Conservation (phyloP, 2,888 invertebrate species). For the Meandrusa payeni region DNA sequence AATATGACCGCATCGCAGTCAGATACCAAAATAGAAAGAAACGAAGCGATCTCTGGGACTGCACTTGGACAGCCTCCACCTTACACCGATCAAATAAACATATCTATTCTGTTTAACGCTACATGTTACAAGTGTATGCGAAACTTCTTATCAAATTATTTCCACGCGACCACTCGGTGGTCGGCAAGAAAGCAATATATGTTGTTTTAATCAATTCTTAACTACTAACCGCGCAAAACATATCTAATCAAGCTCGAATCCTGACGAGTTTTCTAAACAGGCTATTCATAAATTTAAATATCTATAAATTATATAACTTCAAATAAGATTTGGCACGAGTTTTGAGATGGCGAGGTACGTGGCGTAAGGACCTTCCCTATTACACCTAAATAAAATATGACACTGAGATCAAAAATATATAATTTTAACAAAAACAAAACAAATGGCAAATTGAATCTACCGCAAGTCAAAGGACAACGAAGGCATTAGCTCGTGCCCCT, state of each 20-base stretch:
- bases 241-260: conserved; percentile 32
- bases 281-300: conserved; percentile 52
- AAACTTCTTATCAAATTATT: neutral
- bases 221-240: conserved; percentile 26
- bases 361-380: neutral
- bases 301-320: conserved; percentile 52
- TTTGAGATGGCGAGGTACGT: neutral
- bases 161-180: too few relatives aligned
- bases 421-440: conserved; percentile 6
- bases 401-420: conserved; percentile 18
- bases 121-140: neutral
- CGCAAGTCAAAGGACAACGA: too few relatives aligned
- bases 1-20: neutral
- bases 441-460: neutral
- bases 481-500: too few relatives aligned
- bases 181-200: too few relatives aligned
- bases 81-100: conserved; percentile 12
- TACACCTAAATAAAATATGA: neutral
- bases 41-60: neutral
- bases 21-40: neutral
- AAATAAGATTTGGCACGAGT: neutral
- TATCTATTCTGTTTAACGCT: conserved; percentile 5
- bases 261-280: conserved; percentile 65
- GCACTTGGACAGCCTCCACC: conserved; percentile 3
- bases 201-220: too few relatives aligned